Evolutionary conservation across 1,140 invertebrate species (phyloP), one percentile per base, ranked within the genome.

Genomic region (Cheumatopsyche charites): DNA sequence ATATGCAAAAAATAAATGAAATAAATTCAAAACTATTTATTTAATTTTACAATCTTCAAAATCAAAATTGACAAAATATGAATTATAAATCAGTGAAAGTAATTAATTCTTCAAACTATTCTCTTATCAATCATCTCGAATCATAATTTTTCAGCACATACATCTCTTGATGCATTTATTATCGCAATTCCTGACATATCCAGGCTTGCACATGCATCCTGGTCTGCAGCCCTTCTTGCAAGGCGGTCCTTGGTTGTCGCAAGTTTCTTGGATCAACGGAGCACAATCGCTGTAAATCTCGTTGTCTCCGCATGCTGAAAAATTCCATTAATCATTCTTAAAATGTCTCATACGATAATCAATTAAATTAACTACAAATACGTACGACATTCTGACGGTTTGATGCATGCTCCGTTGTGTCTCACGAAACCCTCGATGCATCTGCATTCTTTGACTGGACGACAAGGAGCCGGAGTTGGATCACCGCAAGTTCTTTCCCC

Each of bases 371-470:
- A n/a, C n/a, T n/a, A n/a, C n/a, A 21, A 23, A 13, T 41, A 68
- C 66, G 55, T 21, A 68, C 66, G 66, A n/a, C 66, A 68, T 6
- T 29, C 0, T 1, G 12, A 45, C 5, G 0, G 45, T 17, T 36
- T 49, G 15, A 68, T 68, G 26, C 66, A 68, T 21, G 55, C 55
- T 68, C 66, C 66, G 1, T 55, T 15, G 26, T 55, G 26, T 68
- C 66, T 68, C 11, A 68, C 66, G 19, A 29, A 55, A 13, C 66
- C 66, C 1, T 45, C n/a, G 4, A n/a, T 29, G 17, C 66, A 68
- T 1, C 66, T 45, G 36, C 66, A 68, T 68, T 68, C 66, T 19
- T 55, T 55, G 1, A 55, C 49, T 29, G 4, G 23, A 21, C 9
- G 1, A 29, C 62, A 63, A n/a, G 62, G 62, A 42, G 62, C 62